Percentiles rank a stretch among this genome's conserved stretches.
Evolutionary conservation across 2,113 vertebrate species (phyloP).

Genomic region (Sciurus niger): DNA sequence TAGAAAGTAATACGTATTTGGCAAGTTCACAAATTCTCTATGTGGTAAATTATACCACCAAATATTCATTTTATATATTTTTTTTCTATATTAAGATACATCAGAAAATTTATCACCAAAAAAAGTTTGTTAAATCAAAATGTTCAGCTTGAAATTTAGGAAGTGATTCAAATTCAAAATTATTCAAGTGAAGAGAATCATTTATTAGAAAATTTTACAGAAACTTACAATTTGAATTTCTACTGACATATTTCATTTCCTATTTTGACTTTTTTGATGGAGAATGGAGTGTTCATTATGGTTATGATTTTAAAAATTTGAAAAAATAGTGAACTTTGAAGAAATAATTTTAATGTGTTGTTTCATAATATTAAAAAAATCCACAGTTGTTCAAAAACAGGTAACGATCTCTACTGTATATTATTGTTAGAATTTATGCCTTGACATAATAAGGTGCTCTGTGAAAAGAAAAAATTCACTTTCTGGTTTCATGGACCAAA

Average conservation of each 20-base stretch:
- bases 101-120: not conserved
- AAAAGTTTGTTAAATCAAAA: not conserved
- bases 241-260: not conserved
- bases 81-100: not conserved
- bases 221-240: not conserved
- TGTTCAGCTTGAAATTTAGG: not conserved
- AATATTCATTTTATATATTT: not conserved
- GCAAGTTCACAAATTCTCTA: not conserved
- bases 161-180: not conserved
- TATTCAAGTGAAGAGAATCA: not conserved
- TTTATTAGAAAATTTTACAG: not conserved
- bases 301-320: not conserved
- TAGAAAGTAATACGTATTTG: not conserved
- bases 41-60: not conserved
- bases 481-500: not conserved
- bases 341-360: not conserved
- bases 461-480: not conserved
- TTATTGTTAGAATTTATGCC: not conserved
- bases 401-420: not conserved
- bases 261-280: not conserved
- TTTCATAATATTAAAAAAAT: not conserved
- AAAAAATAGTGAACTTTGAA: not conserved
- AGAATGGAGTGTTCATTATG: not conserved
- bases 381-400: not conserved
- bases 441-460: not conserved